Percentiles rank a stretch among this genome's conserved stretches.
phyloP scores from a whole-genome alignment of 2,797 vertebrate genomes.

The Phrynocephalus vlangalii region DNA sequence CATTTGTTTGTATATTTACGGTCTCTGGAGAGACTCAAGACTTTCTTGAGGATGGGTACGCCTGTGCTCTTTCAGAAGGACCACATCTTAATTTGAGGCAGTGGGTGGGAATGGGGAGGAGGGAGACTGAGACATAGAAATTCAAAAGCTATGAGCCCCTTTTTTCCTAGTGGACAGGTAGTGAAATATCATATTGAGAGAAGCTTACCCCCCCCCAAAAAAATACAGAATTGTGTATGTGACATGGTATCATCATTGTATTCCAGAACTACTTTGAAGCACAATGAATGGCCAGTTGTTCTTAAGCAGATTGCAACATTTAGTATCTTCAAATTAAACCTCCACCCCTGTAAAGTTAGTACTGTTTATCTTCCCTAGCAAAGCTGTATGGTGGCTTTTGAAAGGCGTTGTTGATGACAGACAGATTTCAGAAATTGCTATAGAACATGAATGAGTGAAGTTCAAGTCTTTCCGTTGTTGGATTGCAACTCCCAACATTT shows the following conservation, averaged over 20 bases:
- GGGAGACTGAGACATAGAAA: not conserved
- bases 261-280: constrained; percentile 1
- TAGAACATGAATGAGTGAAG: no score
- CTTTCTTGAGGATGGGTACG: not conserved
- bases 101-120: no score
- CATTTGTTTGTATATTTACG: not conserved
- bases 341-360: not conserved
- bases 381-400: not conserved
- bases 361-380: not conserved
- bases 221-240: not conserved
- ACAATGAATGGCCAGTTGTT: not conserved
- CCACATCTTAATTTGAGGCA: not conserved
- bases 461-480: no score
- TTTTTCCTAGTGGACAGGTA: no score
- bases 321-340: not conserved
- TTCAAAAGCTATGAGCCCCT: no score
- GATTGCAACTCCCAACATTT: no score
- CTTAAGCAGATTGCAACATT: constrained; percentile 5
- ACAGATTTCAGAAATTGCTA: not conserved
- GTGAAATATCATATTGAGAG: not conserved
- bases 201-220: not conserved
- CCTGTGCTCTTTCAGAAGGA: not conserved
- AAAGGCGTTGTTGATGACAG: not conserved
- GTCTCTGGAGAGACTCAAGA: not conserved
- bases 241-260: constrained; percentile 1